These are phyloP conservation scores for Andricus quercusramuli DNA, from an alignment of 2,888 invertebrate species.

Conservation along the genomic window DNA sequence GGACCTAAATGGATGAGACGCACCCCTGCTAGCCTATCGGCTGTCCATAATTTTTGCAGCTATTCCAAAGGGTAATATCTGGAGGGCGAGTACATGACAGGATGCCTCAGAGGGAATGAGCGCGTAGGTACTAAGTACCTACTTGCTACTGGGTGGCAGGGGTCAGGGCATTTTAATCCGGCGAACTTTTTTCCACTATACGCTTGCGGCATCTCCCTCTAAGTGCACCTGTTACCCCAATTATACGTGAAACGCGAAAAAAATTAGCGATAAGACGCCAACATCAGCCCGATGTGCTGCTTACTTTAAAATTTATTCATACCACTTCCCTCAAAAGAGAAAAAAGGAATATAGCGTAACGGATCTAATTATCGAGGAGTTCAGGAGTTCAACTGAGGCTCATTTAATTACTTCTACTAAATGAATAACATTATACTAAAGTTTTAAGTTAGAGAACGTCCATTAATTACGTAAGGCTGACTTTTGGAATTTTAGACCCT, in stretches of 20 bases:
- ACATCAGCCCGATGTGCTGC: not conserved
- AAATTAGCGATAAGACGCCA: constrained; percentile 35
- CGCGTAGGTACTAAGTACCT: constrained; percentile 64
- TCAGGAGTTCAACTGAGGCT: too few species aligned
- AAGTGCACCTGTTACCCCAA: constrained; percentile 33
- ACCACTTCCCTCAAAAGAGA: not conserved
- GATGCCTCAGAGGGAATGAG: constrained; percentile 40
- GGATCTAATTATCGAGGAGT: too few species aligned
- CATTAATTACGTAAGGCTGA: too few species aligned
- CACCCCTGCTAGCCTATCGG: constrained; percentile 73
- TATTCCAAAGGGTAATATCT: constrained; percentile 75
- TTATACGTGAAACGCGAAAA: not conserved
- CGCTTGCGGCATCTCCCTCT: constrained; percentile 17
- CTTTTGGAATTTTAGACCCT: too few species aligned
- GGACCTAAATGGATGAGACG: constrained; percentile 79
- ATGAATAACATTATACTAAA: too few species aligned
- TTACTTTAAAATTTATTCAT: not conserved
- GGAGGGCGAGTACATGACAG: constrained; percentile 60
- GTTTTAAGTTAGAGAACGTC: too few species aligned
- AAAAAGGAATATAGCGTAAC: not conserved
- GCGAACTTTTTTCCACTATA: constrained; percentile 29
- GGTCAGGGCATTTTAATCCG: constrained; percentile 5
- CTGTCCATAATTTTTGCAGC: constrained; percentile 77
- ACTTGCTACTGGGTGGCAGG: constrained; percentile 53
- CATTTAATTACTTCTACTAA: too few species aligned